phyloP scores from a whole-genome alignment of 1,140 invertebrate species.

The Palaemon carinicauda region DNA sequence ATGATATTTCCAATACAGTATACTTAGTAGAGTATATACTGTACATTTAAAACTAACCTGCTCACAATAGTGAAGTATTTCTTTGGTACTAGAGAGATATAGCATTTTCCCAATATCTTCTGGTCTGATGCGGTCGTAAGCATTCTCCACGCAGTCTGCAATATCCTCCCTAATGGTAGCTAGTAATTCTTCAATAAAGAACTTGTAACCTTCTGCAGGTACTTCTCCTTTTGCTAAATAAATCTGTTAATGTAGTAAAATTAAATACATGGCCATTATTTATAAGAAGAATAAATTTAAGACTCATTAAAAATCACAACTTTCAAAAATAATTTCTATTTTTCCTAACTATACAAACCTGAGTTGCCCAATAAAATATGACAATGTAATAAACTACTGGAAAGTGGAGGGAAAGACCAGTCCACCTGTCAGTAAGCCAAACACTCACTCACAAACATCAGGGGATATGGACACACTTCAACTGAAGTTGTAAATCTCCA shows the following conservation, averaged over 20 bases:
- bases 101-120: constrained; percentile 90
- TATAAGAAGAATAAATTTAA: neutral
- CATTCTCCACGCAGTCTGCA: constrained; percentile 94
- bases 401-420: too few species aligned
- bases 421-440: too few species aligned
- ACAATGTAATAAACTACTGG: too few species aligned
- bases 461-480: too few species aligned
- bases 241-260: constrained; percentile 68
- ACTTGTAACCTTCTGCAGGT: constrained; percentile 94
- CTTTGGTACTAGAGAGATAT: constrained; percentile 80
- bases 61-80: constrained; percentile 79
- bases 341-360: too few species aligned
- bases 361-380: too few species aligned
- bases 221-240: constrained; percentile 91
- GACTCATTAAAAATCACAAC: neutral
- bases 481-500: too few species aligned
- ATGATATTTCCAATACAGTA: too few species aligned
- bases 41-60: constrained; percentile 62
- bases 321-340: too few species aligned
- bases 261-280: neutral
- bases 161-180: constrained; percentile 97
- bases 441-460: too few species aligned
- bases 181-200: constrained; percentile 96
- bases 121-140: constrained; percentile 89
- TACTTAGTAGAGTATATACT: too few species aligned